These are phyloP conservation scores for Poecilia latipinna DNA, from an alignment of 2,113 vertebrate species.

Conservation along the genomic window DNA sequence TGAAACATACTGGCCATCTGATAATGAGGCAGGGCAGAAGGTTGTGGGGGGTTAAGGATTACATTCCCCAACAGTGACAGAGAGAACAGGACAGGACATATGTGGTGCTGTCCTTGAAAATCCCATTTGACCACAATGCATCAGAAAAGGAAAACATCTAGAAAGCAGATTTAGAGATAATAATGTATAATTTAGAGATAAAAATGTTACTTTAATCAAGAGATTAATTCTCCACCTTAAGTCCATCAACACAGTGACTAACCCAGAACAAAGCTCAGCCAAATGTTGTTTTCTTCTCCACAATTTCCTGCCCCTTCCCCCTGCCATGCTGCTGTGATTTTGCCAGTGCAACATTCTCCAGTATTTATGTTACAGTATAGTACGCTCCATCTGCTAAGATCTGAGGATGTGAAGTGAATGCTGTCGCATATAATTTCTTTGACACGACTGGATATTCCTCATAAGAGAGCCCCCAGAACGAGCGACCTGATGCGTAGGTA, in stretches of 20 bases:
- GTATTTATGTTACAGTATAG: conserved; percentile 52
- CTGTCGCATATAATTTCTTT: conserved; percentile 73
- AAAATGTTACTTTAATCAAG: conserved; percentile 49
- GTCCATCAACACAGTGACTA: conserved; percentile 46
- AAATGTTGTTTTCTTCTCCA: conserved; percentile 66
- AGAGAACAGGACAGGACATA: conserved; percentile 63
- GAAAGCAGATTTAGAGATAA: conserved; percentile 29
- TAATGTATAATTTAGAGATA: conserved; percentile 30
- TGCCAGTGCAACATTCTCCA: conserved; percentile 31
- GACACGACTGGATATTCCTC: conserved; percentile 58
- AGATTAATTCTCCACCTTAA: conserved; percentile 68
- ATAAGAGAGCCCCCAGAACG: conserved; percentile 22
- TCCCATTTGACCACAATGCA: conserved; percentile 65
- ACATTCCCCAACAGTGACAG: conserved; percentile 45
- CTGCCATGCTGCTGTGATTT: conserved; percentile 22
- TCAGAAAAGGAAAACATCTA: conserved; percentile 43
- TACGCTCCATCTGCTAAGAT: conserved; percentile 73
- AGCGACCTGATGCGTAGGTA: conserved; percentile 47
- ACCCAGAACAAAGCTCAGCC: conserved; percentile 42
- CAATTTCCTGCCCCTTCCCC: not conserved
- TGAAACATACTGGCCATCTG: conserved; percentile 60
- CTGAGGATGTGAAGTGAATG: conserved; percentile 77
- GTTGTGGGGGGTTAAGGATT: conserved; percentile 33
- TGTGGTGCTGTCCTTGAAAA: conserved; percentile 60
- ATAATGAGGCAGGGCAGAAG: conserved; percentile 54